Evolutionary conservation across 1,140 invertebrate species (phyloP).

Genomic region (Tyrophagus putrescentiae): DNA sequence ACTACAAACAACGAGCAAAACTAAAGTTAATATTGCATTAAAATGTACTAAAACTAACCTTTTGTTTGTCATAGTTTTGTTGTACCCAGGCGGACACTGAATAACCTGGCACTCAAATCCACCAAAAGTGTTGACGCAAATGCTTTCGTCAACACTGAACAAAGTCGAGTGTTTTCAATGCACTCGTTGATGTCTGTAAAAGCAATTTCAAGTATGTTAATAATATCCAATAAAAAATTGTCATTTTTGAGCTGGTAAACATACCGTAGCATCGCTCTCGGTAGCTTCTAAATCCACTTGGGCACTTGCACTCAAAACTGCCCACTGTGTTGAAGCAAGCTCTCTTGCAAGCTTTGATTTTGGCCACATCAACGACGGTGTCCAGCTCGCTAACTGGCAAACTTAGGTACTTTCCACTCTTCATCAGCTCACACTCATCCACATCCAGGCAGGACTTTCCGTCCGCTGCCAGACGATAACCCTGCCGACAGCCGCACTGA

Average conservation of each 20-base stretch:
- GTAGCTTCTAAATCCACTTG: constrained; percentile 60
- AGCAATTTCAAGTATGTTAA: constrained; percentile 10
- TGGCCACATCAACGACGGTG: too few relatives aligned
- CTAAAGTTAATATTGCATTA: constrained; percentile 12
- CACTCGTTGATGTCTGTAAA: constrained; percentile 73
- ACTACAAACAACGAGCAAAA: constrained; percentile 54
- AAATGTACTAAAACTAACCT: constrained; percentile 45
- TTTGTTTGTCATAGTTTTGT: constrained; percentile 49
- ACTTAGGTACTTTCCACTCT: constrained; percentile 23
- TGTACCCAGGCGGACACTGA: constrained; percentile 64
- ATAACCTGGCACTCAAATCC: constrained; percentile 70
- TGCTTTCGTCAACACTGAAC: constrained; percentile 49
- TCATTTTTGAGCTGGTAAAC: constrained; percentile 41
- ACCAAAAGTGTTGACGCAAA: constrained; percentile 79
- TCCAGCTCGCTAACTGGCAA: too few relatives aligned
- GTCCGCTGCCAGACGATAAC: constrained; percentile 52
- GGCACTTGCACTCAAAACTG: constrained; percentile 70
- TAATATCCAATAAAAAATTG: not conserved
- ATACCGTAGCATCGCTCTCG: constrained; percentile 51
- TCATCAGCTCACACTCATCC: constrained; percentile 53
- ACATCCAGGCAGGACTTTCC: constrained; percentile 54
- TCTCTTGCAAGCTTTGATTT: constrained; percentile 56
- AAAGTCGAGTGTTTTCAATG: constrained; percentile 38
- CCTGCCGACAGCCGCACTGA: constrained; percentile 54
- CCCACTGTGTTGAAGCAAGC: constrained; percentile 73